phyloP scores from a whole-genome alignment of 2,888 invertebrate genomes.

The Dolichopus griseipennis region DNA sequence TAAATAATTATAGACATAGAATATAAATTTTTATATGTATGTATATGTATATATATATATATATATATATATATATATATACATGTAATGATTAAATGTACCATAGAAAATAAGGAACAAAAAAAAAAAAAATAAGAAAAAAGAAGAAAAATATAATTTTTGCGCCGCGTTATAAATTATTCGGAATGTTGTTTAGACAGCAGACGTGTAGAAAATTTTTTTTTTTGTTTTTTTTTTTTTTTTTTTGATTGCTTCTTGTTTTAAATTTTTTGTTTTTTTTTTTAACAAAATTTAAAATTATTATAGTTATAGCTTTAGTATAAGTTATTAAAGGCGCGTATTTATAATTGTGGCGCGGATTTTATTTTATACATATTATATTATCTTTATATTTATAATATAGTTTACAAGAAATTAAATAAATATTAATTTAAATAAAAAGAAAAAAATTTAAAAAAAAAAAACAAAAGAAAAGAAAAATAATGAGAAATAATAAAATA shows the following conservation, averaged over 20 bases:
- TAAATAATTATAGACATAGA: neutral
- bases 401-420: too few relatives aligned
- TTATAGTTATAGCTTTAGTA: neutral
- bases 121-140: too few relatives aligned
- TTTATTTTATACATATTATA: neutral
- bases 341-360: neutral
- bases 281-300: too few relatives aligned
- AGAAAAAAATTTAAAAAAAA: neutral
- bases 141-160: neutral
- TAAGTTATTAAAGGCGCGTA: neutral
- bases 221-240: too few relatives aligned
- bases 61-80: too few relatives aligned
- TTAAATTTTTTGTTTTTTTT: too few relatives aligned
- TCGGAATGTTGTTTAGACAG: slow-evolving; percentile 4
- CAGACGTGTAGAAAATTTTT: neutral
- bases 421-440: neutral
- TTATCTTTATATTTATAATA: too few relatives aligned
- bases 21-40: neutral
- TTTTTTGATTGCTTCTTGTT: too few relatives aligned
- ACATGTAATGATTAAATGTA: too few relatives aligned
- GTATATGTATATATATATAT: too few relatives aligned
- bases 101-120: too few relatives aligned
- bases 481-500: too few relatives aligned
- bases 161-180: slow-evolving; percentile 6
- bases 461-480: neutral